Evolutionary conservation across 2,113 vertebrate genomes (phyloP).

Genomic region (Laticauda colubrina): DNA sequence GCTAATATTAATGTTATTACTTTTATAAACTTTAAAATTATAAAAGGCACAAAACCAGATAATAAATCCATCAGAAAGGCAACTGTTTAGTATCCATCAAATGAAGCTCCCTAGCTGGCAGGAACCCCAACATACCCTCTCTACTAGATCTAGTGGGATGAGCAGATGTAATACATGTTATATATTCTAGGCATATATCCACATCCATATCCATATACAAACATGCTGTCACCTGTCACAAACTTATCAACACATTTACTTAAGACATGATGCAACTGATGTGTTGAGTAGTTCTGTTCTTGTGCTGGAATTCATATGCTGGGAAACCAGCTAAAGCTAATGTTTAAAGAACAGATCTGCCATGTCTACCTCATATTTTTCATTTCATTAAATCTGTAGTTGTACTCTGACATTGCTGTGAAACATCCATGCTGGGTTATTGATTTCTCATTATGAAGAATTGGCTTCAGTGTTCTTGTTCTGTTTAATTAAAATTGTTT

Average conservation of each 20-base stretch:
- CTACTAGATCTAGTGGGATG: not conserved
- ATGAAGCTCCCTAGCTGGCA: not conserved
- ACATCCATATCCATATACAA: not conserved
- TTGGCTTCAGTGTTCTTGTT: conserved; percentile 53
- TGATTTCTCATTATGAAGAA: conserved; percentile 51
- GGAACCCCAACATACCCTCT: not conserved
- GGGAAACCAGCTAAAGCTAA: not conserved
- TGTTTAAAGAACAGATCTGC: not conserved
- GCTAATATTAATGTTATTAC: not conserved
- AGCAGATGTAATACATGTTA: not conserved
- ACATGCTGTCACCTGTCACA: not conserved
- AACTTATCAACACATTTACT: not conserved
- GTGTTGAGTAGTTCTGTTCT: not conserved
- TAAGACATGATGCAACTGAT: not conserved
- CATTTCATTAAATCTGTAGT: conserved; percentile 45
- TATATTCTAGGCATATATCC: not conserved
- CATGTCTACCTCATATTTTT: conserved; percentile 32
- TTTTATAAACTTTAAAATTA: not conserved
- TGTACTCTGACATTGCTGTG: not conserved
- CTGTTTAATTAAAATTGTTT: conserved; percentile 46
- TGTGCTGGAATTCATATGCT: not conserved
- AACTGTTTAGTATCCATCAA: not conserved
- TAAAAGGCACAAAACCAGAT: not conserved
- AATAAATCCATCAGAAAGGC: not conserved
- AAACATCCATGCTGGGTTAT: conserved; percentile 37